These are phyloP conservation scores for Onthophagus taurus DNA, from an alignment of 1,140 invertebrate species.

Conservation along the genomic window DNA sequence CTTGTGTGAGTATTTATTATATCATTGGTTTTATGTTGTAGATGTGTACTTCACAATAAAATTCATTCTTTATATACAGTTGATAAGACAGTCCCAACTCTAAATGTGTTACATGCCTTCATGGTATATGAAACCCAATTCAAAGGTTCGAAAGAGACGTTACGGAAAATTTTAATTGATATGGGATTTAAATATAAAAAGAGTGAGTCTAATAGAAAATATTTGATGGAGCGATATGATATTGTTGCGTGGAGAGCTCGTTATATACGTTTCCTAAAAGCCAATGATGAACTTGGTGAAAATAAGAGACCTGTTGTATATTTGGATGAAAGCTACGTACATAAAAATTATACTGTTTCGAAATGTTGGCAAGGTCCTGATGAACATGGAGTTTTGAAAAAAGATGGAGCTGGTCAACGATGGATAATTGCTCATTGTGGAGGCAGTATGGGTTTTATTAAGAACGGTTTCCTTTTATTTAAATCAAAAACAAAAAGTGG, in stretches of 20 bases:
- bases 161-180: slow-evolving; percentile 5
- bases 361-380: slow-evolving; percentile 18
- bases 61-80: no score
- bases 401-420: slow-evolving; percentile 21
- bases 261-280: slow-evolving; percentile 14
- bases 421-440: slow-evolving; percentile 28
- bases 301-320: not conserved
- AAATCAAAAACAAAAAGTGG: slow-evolving; percentile 16
- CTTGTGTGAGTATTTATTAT: no score
- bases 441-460: slow-evolving; percentile 21
- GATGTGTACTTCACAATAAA: no score
- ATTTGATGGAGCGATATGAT: slow-evolving; percentile 6
- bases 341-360: slow-evolving; percentile 4
- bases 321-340: slow-evolving; percentile 16
- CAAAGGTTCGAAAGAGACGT: slow-evolving; percentile 1
- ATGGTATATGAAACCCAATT: not conserved
- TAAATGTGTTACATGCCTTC: not conserved
- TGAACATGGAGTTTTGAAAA: slow-evolving; percentile 19
- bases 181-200: slow-evolving; percentile 4
- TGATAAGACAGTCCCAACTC: no score
- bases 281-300: not conserved
- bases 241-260: not conserved
- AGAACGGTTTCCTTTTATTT: slow-evolving; percentile 21
- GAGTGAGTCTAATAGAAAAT: slow-evolving; percentile 9
- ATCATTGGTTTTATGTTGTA: no score